These are phyloP conservation scores for Platycnemis pennipes DNA, from an alignment of 2,888 invertebrate species.

Conservation along the genomic window DNA sequence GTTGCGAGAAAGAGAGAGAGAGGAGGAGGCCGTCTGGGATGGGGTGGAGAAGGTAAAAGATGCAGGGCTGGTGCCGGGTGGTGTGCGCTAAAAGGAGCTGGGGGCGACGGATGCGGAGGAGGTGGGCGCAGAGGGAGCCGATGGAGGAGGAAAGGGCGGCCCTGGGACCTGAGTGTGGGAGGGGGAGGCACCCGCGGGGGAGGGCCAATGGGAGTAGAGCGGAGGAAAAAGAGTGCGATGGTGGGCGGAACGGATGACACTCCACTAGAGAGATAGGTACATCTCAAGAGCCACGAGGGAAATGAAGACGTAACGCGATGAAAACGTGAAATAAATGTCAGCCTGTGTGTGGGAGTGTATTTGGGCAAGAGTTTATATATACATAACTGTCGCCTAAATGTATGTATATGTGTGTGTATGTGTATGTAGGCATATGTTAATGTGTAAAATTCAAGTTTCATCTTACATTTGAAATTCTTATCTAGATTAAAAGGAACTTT, in stretches of 20 bases:
- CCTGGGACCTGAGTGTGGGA: not conserved
- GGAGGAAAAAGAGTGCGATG: not conserved
- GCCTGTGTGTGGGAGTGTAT: not conserved
- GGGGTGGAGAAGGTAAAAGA: not conserved
- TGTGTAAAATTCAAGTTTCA: too few species aligned
- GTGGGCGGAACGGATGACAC: not conserved
- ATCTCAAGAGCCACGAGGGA: slow-evolving; percentile 38
- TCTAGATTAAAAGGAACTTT: too few species aligned
- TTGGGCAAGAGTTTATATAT: not conserved
- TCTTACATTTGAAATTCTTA: too few species aligned
- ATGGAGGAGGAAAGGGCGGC: not conserved
- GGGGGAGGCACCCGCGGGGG: not conserved
- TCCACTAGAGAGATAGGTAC: not conserved
- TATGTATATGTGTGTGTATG: not conserved
- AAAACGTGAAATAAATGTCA: slow-evolving; percentile 12
- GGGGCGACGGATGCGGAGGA: not conserved
- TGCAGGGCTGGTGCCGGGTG: not conserved
- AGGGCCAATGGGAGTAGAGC: not conserved
- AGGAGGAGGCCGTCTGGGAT: not conserved
- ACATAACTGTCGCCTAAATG: not conserved
- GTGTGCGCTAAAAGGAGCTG: not conserved
- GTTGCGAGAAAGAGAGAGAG: not conserved
- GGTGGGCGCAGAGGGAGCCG: not conserved
- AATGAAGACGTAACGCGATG: slow-evolving; percentile 32
- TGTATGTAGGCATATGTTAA: not conserved